Conservation (phyloP, 1,140 invertebrate genomes). For the Brachystomella parvula region DNA sequence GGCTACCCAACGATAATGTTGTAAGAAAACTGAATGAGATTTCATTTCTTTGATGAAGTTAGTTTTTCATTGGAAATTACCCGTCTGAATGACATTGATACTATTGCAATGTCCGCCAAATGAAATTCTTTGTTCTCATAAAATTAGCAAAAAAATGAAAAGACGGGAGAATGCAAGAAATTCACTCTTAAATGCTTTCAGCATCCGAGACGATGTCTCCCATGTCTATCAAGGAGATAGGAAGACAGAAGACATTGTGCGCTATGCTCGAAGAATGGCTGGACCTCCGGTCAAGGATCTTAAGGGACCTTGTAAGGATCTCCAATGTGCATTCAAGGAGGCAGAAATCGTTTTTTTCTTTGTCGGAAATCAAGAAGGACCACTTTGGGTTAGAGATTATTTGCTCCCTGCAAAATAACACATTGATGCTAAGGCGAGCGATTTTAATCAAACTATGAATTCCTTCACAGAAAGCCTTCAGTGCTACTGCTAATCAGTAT, state of each 20-base stretch:
- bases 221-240: slow-evolving; percentile 83
- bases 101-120: no score
- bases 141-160: not conserved
- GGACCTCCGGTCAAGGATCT: slow-evolving; percentile 70
- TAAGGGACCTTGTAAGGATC: slow-evolving; percentile 61
- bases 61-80: not conserved
- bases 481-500: slow-evolving; percentile 62
- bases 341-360: slow-evolving; percentile 81
- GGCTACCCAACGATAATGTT: slow-evolving; percentile 96
- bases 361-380: slow-evolving; percentile 64
- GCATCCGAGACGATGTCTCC: slow-evolving; percentile 73
- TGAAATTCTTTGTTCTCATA: not conserved
- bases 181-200: slow-evolving; percentile 44
- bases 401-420: not conserved
- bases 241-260: slow-evolving; percentile 80
- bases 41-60: no score
- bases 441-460: no score
- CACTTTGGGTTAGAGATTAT: slow-evolving; percentile 59
- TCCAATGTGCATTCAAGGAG: slow-evolving; percentile 62
- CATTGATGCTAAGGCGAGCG: no score
- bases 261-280: slow-evolving; percentile 82
- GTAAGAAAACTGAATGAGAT: no score
- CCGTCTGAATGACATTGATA: no score
- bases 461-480: slow-evolving; percentile 59
- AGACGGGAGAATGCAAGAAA: not conserved